Evolutionary conservation across 2,888 invertebrate species (phyloP), one percentile per base, ranked within the genome.

Genomic region (Serripes groenlandicus): DNA sequence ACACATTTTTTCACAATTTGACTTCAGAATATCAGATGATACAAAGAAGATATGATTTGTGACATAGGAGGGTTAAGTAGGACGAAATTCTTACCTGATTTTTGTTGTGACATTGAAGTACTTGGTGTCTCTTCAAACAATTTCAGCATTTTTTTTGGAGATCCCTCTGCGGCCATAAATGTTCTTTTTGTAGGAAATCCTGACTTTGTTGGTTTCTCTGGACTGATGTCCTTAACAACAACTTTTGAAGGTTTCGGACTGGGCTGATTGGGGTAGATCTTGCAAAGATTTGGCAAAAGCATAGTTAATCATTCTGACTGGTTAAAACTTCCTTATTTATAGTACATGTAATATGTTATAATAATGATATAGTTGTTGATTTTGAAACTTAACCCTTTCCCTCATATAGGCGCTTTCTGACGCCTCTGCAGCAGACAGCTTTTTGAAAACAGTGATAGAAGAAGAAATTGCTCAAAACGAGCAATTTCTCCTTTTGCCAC

Each of bases 141-240:
- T n/a, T 42, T 66, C 23, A 42, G 18, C 15, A 26, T 54, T 78
- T 78, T 81, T 30, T n/a, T 70, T 30, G 76, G 83, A 4, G 80
- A 83, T 2, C 60, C 81, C 56, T 87, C 89, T 60, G 80, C 60
- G 3, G 88, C 87, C 84, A 89, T 73, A 76, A 91, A 91, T 52
- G 87, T 77, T 30, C 73, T 66, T 42, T 64, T 69, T n/a, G 90
- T 87, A 15, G 91, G 91, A 72, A 90, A 91, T 7, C 32, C 52
- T 28, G 52, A 66, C 54, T 28, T 66, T 0, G 66, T 11, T 1
- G 66, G 66, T 28, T 66, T 66, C 7, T 23, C 42, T 26, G 52
- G 56, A 28, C 56, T 56, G n/a, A 69, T 75, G 30, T 72, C 34
- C 9, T 74, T 72, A 15, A 83, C 72, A 3, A 75, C 49, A 15